Evolutionary conservation across 2,113 vertebrate species (phyloP), one percentile per base, ranked within the genome.

Genomic region (Pteruthius melanotis): DNA sequence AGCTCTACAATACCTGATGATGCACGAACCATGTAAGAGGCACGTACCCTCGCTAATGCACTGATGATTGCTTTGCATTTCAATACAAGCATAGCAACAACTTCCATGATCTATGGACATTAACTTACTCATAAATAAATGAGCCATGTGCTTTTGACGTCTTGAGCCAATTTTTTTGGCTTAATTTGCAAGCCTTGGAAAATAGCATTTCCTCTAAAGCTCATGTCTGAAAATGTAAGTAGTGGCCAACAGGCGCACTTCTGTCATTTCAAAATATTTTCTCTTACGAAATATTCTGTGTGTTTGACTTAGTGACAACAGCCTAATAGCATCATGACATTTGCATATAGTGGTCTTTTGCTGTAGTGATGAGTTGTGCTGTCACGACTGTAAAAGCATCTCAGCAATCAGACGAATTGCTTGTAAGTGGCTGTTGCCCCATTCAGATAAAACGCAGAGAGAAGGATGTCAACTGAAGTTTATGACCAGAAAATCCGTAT

Each of bases 21-120:
- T 23, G 28, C 40, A 19, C 2, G 5, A n/a, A 5, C 28, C 15
- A 21, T 19, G 13, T 60, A 24, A 52, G 31, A 79, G 66, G 18
- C 39, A 59, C 3, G 0, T 19, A 13, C 33, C 11, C 31, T 52
- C 24, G 16, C n/a, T 17, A 61, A 30, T 0, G 4, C 60, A 15
- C 14, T 5, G 4, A 9, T 18, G 8, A 11, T 50, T 33, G 50
- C 14, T 53, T 77, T 57, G 12, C 6, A 3, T 83, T 79, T 88
- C 31, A 26, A 3, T 45, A 53, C 47, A 70, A 49, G 33, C 17
- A 15, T 13, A 44, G 24, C 11, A 53, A 52, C 50, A 68, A 37
- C 35, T 71, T 66, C 49, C 24, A n/a, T 50, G 33, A n/a, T 27
- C 57, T 71, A 6, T 44, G 61, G 5, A 9, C 22, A 28, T 68